phyloP scores from a whole-genome alignment of 2,888 invertebrate genomes.

The Pristionchus maxplancki region DNA sequence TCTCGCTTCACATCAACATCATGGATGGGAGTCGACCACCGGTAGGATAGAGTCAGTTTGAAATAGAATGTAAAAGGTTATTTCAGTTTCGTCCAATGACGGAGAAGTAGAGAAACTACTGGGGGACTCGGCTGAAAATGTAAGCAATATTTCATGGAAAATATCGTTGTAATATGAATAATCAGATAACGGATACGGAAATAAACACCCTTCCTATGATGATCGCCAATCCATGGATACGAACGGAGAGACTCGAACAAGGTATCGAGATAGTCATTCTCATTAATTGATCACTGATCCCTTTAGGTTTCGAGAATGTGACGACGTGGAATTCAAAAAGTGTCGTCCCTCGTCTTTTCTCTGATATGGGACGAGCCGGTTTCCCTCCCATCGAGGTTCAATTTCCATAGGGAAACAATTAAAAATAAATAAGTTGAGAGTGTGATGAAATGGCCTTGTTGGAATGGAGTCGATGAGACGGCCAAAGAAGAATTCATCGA shows the following conservation, averaged over 20 bases:
- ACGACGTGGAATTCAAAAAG: neutral
- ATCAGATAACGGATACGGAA: neutral
- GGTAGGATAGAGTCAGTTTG: neutral
- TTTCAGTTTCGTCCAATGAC: neutral
- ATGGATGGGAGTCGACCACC: neutral
- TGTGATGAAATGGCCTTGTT: slow-evolving; percentile 49
- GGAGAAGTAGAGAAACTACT: neutral
- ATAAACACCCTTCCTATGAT: neutral
- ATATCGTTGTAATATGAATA: neutral
- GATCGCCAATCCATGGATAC: slow-evolving; percentile 29
- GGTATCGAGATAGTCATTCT: neutral
- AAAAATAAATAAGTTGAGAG: neutral
- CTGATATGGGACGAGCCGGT: slow-evolving; percentile 44
- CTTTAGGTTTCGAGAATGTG: neutral
- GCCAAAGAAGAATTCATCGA: slow-evolving; percentile 18
- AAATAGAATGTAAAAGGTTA: neutral
- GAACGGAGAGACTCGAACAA: neutral
- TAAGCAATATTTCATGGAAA: too few species aligned
- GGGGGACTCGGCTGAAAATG: neutral
- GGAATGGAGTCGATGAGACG: slow-evolving; percentile 32
- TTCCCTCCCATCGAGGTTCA: slow-evolving; percentile 26
- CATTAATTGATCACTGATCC: neutral
- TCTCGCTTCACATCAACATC: neutral
- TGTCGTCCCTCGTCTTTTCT: slow-evolving; percentile 36
- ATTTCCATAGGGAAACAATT: neutral